These are phyloP conservation scores for Mormyrus lacerda DNA, from an alignment of 2,113 vertebrate genomes.

Conservation along the genomic window DNA sequence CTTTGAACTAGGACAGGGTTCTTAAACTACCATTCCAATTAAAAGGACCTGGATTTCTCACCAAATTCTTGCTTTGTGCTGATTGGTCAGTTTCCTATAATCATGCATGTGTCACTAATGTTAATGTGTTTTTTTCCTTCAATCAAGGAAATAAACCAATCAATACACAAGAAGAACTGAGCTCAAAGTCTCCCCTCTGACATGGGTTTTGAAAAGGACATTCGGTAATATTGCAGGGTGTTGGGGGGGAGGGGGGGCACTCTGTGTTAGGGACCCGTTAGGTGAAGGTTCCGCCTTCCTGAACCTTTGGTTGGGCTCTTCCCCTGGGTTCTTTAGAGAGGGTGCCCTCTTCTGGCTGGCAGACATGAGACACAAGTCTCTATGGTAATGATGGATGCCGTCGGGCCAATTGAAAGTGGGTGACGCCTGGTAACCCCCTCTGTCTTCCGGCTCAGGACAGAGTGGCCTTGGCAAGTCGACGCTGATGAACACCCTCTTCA, in stretches of 20 bases:
- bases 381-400: background rate
- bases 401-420: background rate
- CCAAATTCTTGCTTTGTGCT: no score
- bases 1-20: background rate
- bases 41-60: no score
- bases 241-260: background rate
- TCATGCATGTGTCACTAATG: no score
- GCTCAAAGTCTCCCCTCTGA: no score
- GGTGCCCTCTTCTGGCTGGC: background rate
- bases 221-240: background rate
- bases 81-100: no score
- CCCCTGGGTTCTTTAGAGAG: background rate
- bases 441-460: slow-evolving; percentile 67
- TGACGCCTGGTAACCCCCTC: background rate
- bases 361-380: background rate
- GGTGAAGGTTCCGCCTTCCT: background rate
- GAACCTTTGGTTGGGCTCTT: background rate
- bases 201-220: background rate
- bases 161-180: no score
- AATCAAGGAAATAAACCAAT: no score
- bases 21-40: no score
- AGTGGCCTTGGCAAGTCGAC: slow-evolving; percentile 96
- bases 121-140: no score
- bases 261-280: background rate
- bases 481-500: slow-evolving; percentile 97